Percentiles rank a stretch among this genome's conserved stretches.
phyloP scores from a whole-genome alignment of 64 coral and sea anemone species.

The Pachyseris speciosa region DNA sequence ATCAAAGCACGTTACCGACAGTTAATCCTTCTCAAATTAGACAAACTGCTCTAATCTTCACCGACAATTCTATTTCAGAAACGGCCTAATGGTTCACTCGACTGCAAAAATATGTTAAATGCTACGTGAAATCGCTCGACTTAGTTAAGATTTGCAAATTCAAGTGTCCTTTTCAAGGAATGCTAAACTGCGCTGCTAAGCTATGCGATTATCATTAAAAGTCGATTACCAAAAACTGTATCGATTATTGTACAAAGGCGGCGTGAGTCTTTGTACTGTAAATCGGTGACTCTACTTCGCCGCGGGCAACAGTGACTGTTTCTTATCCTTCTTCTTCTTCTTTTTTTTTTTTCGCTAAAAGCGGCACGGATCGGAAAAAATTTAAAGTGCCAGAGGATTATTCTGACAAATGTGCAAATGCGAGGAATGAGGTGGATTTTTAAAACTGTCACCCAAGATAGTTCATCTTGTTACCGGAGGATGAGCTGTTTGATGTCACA shows the following conservation, averaged over 20 bases:
- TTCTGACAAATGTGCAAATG: constrained; percentile 47
- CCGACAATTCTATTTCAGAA: not conserved
- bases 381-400: not conserved
- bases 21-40: not conserved
- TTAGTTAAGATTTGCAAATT: not conserved
- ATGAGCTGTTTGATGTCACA: not conserved
- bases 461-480: not conserved
- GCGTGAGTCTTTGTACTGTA: not conserved
- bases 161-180: not conserved
- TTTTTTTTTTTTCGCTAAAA: not conserved
- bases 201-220: not conserved
- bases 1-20: not conserved
- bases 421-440: constrained; percentile 6
- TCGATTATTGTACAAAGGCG: constrained; percentile 1
- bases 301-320: not conserved
- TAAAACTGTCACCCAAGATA: not conserved
- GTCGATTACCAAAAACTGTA: not conserved
- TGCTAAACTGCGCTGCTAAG: not conserved
- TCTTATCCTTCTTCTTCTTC: no score
- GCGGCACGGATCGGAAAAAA: constrained; percentile 7
- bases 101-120: not conserved
- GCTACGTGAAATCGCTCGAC: not conserved
- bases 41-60: not conserved
- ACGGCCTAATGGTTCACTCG: not conserved
- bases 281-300: not conserved